phyloP scores from a whole-genome alignment of 2,888 invertebrate species.

The Eulithis prunata region DNA sequence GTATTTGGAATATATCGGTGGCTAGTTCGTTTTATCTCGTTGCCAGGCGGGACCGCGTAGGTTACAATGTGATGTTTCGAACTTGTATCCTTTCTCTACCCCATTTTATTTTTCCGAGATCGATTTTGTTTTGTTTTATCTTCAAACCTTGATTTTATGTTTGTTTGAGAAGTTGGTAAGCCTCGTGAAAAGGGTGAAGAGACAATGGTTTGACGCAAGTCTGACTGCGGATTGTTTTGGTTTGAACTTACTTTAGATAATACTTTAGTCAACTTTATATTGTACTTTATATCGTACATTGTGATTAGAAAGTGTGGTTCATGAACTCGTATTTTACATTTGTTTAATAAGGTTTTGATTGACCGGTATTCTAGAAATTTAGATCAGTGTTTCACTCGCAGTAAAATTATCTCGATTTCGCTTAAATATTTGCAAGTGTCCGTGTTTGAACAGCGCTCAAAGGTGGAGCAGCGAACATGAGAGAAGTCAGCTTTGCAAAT shows the following conservation, averaged over 20 bases:
- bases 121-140: constrained; percentile 34
- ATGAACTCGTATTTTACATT: not conserved
- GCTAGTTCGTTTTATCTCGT: constrained; percentile 45
- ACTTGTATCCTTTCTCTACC: constrained; percentile 25
- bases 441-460: constrained; percentile 41
- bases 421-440: constrained; percentile 29
- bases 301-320: not conserved
- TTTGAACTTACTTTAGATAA: not conserved
- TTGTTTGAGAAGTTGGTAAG: constrained; percentile 30
- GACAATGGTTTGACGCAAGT: constrained; percentile 20
- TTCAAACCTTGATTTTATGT: constrained; percentile 34
- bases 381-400: constrained; percentile 14
- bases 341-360: not conserved
- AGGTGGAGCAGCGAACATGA: constrained; percentile 43
- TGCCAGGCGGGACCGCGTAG: constrained; percentile 34
- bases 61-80: constrained; percentile 44
- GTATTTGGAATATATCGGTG: constrained; percentile 70
- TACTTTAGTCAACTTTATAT: not conserved
- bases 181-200: constrained; percentile 25
- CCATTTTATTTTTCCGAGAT: constrained; percentile 28
- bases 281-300: not conserved
- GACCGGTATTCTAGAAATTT: constrained; percentile 3
- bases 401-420: constrained; percentile 23
- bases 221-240: constrained; percentile 11
- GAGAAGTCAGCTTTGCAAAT: constrained; percentile 49